phyloP scores from a whole-genome alignment of 1,140 invertebrate species.

The Halotydeus destructor region DNA sequence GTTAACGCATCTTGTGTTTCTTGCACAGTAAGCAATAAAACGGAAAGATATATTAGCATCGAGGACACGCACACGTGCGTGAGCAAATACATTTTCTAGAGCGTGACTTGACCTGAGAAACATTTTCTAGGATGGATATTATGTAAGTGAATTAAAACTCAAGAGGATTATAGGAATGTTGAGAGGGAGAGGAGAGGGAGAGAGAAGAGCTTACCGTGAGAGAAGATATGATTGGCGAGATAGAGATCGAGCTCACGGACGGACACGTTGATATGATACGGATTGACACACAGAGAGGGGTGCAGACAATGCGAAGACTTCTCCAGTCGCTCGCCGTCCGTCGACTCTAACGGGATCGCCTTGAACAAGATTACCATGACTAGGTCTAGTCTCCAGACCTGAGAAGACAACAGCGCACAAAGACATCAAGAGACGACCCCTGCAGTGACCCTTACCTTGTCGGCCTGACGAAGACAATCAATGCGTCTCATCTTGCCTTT shows the following conservation, averaged over 20 bases:
- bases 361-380: constrained; percentile 99
- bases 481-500: constrained; percentile 99
- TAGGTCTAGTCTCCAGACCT: constrained; percentile 93
- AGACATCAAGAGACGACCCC: neutral
- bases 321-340: constrained; percentile 91
- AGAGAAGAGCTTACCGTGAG: constrained; percentile 46
- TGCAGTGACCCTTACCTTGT: constrained; percentile 48
- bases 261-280: constrained; percentile 98
- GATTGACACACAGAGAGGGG: constrained; percentile 93
- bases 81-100: neutral
- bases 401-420: too few species aligned
- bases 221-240: constrained; percentile 96
- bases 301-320: constrained; percentile 90
- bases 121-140: neutral
- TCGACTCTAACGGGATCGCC: constrained; percentile 94
- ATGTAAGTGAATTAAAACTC: constrained; percentile 3
- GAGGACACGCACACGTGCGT: too few species aligned
- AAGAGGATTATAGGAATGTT: too few species aligned
- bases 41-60: too few species aligned
- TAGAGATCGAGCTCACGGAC: constrained; percentile 94
- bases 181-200: neutral
- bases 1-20: too few species aligned
- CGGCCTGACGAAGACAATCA: constrained; percentile 93
- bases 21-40: too few species aligned
- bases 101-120: neutral